Base-by-base conservation (phyloP, 2,888 invertebrate species). In the Watsonalla cultraria region DNA sequence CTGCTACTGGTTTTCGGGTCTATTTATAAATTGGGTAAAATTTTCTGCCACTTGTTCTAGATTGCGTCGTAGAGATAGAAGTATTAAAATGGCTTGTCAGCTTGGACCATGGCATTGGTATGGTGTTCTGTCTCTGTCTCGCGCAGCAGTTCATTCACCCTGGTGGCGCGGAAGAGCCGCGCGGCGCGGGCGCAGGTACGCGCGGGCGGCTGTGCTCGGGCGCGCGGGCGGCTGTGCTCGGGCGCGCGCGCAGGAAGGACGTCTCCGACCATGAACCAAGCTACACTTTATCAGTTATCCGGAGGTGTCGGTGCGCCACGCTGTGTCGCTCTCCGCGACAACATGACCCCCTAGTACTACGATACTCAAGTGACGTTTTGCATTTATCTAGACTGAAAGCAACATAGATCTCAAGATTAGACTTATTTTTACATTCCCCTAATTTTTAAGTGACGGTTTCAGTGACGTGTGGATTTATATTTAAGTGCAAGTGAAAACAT, bases 371-470 rank as follows among this genome's bases (percentile, higher is more conserved):
- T 81, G 76, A 79, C 74, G 65, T 72, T 81, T 80, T 82, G 81
- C 83, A 84, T 83, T 83, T 82, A 82, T 73, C 72, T 82, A 85
- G 90, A 90, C 90, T 90, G 90, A 89, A 84, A 78, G 89, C 76
- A 90, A 90, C 90, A 67, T 81, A 86, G 90, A 90, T 90, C 90
- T 90, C 90, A 90, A 83, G 70, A 82, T 76, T 90, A 90, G 90
- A 90, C 90, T 90, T 84, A 84, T 84, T 82, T 84, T 79, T 79
- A 72, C 70, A 77, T 66, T 70, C 68, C 65, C 62, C 56, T 61
- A 78, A 78, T 70, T 78, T 75, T 82, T 89, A 84, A 88, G 89
- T 89, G 89, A 84, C 83, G 69, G 78, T 80, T 80, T 63, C 61
- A 76, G 86, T 87, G 89, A 78, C 76, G 82, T 80, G 87, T 82